Evolutionary conservation across 2,113 vertebrate species (phyloP).

Genomic region (Engraulis encrasicolus): DNA sequence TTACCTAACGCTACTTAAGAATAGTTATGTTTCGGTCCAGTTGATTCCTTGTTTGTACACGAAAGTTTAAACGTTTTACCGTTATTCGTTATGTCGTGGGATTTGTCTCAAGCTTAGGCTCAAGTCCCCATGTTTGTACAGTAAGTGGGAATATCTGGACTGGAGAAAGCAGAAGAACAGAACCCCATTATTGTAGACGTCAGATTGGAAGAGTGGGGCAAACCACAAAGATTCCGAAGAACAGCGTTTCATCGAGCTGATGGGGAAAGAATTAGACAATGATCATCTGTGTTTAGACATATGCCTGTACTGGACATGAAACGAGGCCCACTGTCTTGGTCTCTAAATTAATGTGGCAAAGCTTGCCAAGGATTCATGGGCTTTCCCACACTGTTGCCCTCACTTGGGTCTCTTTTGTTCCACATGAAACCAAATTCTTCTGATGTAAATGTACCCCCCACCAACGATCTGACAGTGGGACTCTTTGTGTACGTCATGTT

Average conservation of each 20-base stretch:
- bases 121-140: not conserved
- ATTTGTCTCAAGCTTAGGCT: not conserved
- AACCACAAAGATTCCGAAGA: conserved; percentile 6
- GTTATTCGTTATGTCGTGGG: not conserved
- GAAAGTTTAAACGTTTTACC: not conserved
- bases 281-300: conserved; percentile 32
- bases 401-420: not conserved
- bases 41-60: not conserved
- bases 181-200: not conserved
- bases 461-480: not conserved
- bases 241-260: not conserved
- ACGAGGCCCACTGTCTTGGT: not conserved
- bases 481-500: not conserved
- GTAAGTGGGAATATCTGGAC: not conserved
- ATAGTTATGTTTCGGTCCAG: not conserved
- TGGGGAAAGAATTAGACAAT: conserved; percentile 22
- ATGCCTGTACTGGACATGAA: conserved; percentile 28
- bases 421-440: conserved; percentile 17
- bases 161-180: not conserved
- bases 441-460: not conserved
- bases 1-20: not conserved
- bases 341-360: conserved; percentile 27
- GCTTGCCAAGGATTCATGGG: conserved; percentile 8
- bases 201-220: not conserved
- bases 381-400: not conserved